Base-by-base conservation (phyloP, 2,888 invertebrate species). In the Drosophila histrio region DNA sequence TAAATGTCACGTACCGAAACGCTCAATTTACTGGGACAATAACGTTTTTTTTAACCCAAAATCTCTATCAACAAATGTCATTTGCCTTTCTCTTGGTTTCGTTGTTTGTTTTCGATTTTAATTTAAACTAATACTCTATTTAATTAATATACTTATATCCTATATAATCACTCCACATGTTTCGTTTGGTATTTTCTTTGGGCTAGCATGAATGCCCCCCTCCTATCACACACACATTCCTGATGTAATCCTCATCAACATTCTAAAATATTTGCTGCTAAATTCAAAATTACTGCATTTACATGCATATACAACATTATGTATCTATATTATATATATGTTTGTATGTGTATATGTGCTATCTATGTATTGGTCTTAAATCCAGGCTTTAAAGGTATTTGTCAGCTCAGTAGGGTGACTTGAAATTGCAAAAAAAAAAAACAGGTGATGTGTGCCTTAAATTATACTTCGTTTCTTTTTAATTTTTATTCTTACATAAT, bases 1-100 rank as follows among this genome's bases (percentile, higher is more conserved):
- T 92, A 92, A 91, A 88, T 91, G 71, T 79, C 72, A 67, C 61
- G 60, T 50, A 67, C 43, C 59, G 28, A 58, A 44, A 58, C 15
- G 11, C 21, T 47, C 26, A 41, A 58, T 63, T 50, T 60, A 32
- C 53, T 46, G 50, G 47, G 24, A 56, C 8, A 22, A 46, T 24
- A 49, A 53, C 36, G n/a, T n/a, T n/a, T 32, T 39, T 43, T 30
- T 13, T 30, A 38, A 28, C 21, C 26, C 32, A 17, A 17, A 32
- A 34, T 24, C 11, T 1, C 26, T 39, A 56, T 13, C 38, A 21
- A 41, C 11, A 17, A 46, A 24, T 21, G 22, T 67, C 58, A 64
- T 79, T 71, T 76, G 21, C 26, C 56, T 63, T 62, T 59, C 28
- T 43, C 22, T 65, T 24, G 47, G 39, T 61, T 70, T 47, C 21